Evolutionary conservation across 1,140 invertebrate genomes (phyloP), one percentile per base, ranked within the genome.

Genomic region (Manduca sexta): DNA sequence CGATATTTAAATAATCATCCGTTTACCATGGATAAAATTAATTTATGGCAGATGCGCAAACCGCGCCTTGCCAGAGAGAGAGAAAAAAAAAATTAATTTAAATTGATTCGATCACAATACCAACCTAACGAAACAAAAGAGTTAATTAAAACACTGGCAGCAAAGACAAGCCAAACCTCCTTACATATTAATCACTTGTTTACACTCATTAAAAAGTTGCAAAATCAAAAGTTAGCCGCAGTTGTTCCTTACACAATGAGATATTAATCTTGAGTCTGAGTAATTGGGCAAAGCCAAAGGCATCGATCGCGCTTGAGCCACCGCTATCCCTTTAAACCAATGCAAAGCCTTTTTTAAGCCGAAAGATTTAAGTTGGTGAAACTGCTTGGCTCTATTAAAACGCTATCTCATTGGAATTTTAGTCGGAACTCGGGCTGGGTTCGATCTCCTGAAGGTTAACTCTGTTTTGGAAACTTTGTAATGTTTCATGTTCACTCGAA

Each of bases 311-410:
- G 60, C 55, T 49, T 71, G 69, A 78, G 74, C 73, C 77, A 58
- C 51, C 52, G 46, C 72, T 69, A 82, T 77, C 78, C 78, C 74
- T 79, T 79, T 82, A 79, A 82, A 82, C 75, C 78, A 64, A 79
- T 66, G 65, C 53, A 79, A 79, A 82, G 78, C 75, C 78, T 82
- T 82, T 82, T 80, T 82, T 82, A 82, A 82, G 78, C 78, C 74
- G 56, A 76, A 78, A 82, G 78, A 74, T 82, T 82, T 79, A 82
- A 82, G 78, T 82, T 82, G 72, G 74, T 56, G 71, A 82, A 82
- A 82, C 72, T 82, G 67, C 57, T 63, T 60, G 60, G 64, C 75
- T 81, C 75, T 79, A 81, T 81, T 81, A 81, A 79, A 81, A 79
- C 68, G 61, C 66, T 56, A 72, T 69, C 60, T 63, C 55, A 52